These are phyloP conservation scores for Augochlora pura DNA, from an alignment of 1,140 invertebrate species.

Conservation along the genomic window DNA sequence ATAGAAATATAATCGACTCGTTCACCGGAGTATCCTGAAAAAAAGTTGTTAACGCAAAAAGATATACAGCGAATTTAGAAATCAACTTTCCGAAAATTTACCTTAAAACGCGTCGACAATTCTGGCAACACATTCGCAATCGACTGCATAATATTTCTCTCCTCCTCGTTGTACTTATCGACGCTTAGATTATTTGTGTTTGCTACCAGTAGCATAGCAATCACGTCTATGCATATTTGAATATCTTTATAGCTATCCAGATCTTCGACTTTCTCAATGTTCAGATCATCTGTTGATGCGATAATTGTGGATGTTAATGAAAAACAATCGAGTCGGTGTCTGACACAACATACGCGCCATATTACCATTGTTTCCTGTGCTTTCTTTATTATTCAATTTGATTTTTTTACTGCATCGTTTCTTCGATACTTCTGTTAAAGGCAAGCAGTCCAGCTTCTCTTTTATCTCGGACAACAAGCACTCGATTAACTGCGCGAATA, in stretches of 20 bases:
- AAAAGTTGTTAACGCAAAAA: background rate
- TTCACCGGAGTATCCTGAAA: conserved; percentile 49
- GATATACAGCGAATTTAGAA: background rate
- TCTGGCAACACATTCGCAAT: conserved; percentile 27
- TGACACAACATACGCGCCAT: background rate
- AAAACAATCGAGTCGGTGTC: background rate
- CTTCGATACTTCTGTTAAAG: background rate
- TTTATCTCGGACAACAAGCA: conserved; percentile 42
- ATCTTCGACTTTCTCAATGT: background rate
- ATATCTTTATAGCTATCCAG: conserved; percentile 3
- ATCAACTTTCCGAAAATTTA: background rate
- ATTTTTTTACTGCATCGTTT: conserved; percentile 8
- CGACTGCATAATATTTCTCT: background rate
- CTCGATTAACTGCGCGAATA: conserved; percentile 36
- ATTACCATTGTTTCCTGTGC: conserved; percentile 18
- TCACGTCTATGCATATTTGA: conserved; percentile 36
- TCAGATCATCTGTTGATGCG: background rate
- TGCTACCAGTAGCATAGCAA: conserved; percentile 28
- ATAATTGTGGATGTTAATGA: background rate
- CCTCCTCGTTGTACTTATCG: conserved; percentile 2
- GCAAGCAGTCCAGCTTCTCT: conserved; percentile 35
- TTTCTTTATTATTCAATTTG: background rate
- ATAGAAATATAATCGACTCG: conserved; percentile 56
- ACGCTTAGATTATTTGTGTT: background rate
- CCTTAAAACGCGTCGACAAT: conserved; percentile 18